Evolutionary conservation across 2,113 vertebrate species (phyloP).

Genomic region (Aythya baeri): DNA sequence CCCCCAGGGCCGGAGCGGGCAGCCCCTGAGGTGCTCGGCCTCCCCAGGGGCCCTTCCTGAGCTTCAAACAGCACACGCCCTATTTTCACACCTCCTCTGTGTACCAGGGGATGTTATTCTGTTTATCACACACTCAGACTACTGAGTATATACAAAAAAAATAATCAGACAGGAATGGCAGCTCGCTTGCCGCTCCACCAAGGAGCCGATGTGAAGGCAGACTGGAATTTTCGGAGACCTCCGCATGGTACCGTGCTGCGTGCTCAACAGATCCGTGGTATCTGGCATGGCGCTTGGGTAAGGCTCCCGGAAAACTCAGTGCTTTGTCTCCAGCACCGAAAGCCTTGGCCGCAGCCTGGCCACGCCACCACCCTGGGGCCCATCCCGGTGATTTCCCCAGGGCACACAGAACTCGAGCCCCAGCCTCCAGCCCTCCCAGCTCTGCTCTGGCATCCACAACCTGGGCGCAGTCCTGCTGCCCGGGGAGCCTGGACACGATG

Average conservation of each 20-base stretch:
- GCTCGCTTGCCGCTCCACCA: not conserved
- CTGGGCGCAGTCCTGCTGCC: accelerated
- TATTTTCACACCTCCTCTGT: not conserved
- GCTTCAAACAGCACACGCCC: not conserved
- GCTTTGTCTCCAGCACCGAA: not conserved
- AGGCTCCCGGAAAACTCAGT: not conserved
- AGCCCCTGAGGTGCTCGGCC: accelerated
- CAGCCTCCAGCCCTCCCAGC: not conserved
- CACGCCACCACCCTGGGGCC: not conserved
- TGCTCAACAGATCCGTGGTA: not conserved
- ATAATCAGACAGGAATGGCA: too few relatives aligned
- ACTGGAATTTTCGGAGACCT: not conserved
- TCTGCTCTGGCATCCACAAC: accelerated
- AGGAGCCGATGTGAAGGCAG: not conserved
- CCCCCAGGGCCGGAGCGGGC: not conserved
- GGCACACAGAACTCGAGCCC: not conserved
- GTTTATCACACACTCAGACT: accelerated
- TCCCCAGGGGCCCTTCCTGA: not conserved
- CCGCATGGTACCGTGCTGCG: not conserved
- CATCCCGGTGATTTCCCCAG: not conserved
- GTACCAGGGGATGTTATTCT: not conserved
- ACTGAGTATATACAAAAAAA: not conserved
- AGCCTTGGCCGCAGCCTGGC: accelerated
- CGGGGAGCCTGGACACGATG: not conserved
- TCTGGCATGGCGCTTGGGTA: not conserved